Evolutionary conservation across 2,797 vertebrate genomes (phyloP).

Genomic region (Falco biarmicus): DNA sequence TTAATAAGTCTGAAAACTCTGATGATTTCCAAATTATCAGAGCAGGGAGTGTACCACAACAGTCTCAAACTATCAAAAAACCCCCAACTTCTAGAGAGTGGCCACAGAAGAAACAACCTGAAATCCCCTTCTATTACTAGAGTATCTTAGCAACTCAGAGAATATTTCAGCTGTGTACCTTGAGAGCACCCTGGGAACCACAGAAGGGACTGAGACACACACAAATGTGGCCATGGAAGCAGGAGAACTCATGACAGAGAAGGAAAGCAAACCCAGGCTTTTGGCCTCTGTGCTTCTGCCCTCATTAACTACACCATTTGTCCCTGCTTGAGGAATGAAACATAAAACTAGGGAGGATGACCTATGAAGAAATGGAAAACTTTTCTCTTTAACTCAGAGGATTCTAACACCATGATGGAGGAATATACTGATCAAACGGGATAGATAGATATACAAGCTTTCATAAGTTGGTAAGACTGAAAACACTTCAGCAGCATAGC

Average conservation of each 20-base stretch:
- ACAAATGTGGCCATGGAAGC: not conserved
- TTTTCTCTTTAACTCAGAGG: not conserved
- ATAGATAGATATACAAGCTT: not conserved
- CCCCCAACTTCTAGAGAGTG: accelerated
- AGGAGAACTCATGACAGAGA: not conserved
- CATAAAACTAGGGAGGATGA: not conserved
- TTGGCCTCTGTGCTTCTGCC: not conserved
- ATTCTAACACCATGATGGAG: not conserved
- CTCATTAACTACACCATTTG: not conserved
- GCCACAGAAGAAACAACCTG: not conserved
- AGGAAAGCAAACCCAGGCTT: not conserved
- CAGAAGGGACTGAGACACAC: not conserved
- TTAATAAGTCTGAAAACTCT: not conserved
- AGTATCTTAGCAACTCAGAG: not conserved
- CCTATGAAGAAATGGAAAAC: not conserved
- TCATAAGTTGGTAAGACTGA: not conserved
- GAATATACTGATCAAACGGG: not conserved
- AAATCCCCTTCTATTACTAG: not conserved
- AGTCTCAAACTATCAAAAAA: not conserved
- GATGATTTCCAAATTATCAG: not conserved
- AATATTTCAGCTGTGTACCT: not conserved
- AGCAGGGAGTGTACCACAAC: not conserved
- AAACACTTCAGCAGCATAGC: not conserved
- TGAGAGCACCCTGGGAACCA: not conserved
- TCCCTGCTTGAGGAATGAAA: not conserved